Base-by-base conservation (phyloP, 2,888 invertebrate genomes). In the Scaptomyza tumidula region DNA sequence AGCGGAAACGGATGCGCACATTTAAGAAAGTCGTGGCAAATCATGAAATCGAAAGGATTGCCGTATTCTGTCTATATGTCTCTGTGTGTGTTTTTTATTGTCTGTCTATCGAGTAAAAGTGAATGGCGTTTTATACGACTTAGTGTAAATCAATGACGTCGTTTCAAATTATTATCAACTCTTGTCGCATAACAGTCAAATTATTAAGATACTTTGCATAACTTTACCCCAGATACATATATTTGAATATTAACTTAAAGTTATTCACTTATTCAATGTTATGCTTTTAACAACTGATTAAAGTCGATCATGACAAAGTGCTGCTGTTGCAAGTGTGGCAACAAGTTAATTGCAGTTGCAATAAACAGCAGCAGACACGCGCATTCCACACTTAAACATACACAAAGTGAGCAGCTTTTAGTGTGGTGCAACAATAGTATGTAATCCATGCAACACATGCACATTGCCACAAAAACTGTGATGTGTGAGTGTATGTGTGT, bases 1-100 rank as follows among this genome's bases (percentile, higher is more conserved):
- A 55, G 60, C 71, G 75, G 71, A 81, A 81, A 44, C 66, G 86
- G 88, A 86, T 68, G 67, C 63, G 65, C 61, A 73, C 86, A 86
- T 88, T 82, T 83, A 80, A 83, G 71, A 76, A 83, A 69, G 67
- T 71, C 74, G 56, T 70, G 70, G 75, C 69, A 75, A 56, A 75
- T 75, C 50, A 45, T 61, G 45, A 78, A 74, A 75, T 70, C 70
- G 74, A 84, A 82, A 86, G 88, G 83, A 82, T 82, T 82, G 39
- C 14, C 39, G 7, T 9, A 37, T n/a, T 37, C 10, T 59, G 2
- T 29, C 9, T 43, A 13, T 49, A 41, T 43, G n/a, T 29, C 24
- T 37, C 16, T 13, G 46, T 52, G 13, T 6, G 57, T 56, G 55
- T 56, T 19, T 0, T 41, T 41, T 16, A 16, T 16, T 56, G 44